These are phyloP conservation scores for Ochropleura leucogaster DNA, from an alignment of 2,888 invertebrate species.

Conservation along the genomic window DNA sequence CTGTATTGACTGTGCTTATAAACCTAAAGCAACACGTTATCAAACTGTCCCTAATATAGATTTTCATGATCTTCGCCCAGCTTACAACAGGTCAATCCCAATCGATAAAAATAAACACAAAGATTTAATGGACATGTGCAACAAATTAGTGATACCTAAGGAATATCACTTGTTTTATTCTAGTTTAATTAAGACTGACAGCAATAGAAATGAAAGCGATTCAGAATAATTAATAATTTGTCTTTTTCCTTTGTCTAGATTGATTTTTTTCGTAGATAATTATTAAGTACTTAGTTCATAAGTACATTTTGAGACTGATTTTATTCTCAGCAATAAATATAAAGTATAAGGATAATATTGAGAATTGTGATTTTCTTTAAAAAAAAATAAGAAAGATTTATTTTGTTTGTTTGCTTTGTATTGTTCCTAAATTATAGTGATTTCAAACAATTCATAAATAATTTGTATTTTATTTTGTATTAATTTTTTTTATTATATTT, in stretches of 20 bases:
- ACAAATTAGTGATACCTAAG: constrained; percentile 7
- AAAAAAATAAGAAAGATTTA: no score
- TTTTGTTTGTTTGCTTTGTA: no score
- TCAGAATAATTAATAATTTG: neutral
- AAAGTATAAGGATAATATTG: no score
- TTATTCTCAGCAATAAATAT: constrained; percentile 1
- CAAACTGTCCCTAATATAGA: constrained; percentile 16
- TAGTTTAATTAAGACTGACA: no score
- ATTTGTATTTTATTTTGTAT: no score
- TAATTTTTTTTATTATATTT: no score
- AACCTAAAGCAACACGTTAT: constrained; percentile 2
- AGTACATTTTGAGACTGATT: constrained; percentile 5
- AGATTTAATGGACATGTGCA: constrained; percentile 7
- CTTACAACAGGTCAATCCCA: constrained; percentile 12
- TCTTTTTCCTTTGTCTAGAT: neutral
- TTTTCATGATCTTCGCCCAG: constrained; percentile 13
- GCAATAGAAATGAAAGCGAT: neutral
- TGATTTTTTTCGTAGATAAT: neutral
- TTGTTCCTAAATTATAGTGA: no score
- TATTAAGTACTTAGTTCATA: neutral
- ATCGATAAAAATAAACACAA: constrained; percentile 18
- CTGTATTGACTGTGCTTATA: constrained; percentile 3
- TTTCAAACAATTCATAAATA: no score
- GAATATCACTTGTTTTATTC: neutral
- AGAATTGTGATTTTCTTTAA: no score